Percentiles rank a stretch among this genome's conserved stretches.
Evolutionary conservation across 2,113 vertebrate genomes (phyloP).

Genomic region (Tachuris rubrigastra): DNA sequence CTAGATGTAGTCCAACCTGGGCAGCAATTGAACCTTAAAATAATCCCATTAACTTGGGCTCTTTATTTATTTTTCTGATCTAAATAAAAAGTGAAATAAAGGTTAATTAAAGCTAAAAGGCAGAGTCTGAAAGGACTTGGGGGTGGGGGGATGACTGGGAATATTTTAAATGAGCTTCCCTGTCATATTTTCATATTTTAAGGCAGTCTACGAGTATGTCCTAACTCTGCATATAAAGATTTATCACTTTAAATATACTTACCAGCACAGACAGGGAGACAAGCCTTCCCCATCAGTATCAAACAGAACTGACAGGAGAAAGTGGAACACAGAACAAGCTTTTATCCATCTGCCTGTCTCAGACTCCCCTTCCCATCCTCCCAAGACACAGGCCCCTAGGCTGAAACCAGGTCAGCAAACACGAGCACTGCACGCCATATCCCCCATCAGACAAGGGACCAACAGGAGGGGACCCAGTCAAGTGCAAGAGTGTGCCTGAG

Average conservation of each 20-base stretch:
- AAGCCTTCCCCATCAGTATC: neutral
- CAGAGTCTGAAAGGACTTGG: neutral
- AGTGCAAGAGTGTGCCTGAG: neutral
- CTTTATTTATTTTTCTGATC: neutral
- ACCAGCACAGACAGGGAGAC: neutral
- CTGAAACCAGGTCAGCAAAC: neutral
- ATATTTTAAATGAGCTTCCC: neutral
- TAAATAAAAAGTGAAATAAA: neutral
- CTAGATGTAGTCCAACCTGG: neutral
- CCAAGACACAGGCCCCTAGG: neutral
- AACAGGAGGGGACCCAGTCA: neutral
- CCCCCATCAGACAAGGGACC: neutral
- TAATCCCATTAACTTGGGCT: neutral
- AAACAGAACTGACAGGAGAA: neutral
- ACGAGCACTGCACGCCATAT: neutral
- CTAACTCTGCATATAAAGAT: neutral
- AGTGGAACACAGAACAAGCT: neutral
- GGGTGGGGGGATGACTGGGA: rapidly evolving
- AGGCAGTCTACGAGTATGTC: neutral
- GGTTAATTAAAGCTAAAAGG: neutral
- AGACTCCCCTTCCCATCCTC: neutral
- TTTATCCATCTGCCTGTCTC: neutral
- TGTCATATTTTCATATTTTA: neutral
- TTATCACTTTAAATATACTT: neutral
- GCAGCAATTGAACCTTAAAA: neutral